Percentiles rank a stretch among this genome's conserved stretches.
Evolutionary conservation across 2,797 vertebrate genomes (phyloP).

Genomic region (Diplodus puntazzo): DNA sequence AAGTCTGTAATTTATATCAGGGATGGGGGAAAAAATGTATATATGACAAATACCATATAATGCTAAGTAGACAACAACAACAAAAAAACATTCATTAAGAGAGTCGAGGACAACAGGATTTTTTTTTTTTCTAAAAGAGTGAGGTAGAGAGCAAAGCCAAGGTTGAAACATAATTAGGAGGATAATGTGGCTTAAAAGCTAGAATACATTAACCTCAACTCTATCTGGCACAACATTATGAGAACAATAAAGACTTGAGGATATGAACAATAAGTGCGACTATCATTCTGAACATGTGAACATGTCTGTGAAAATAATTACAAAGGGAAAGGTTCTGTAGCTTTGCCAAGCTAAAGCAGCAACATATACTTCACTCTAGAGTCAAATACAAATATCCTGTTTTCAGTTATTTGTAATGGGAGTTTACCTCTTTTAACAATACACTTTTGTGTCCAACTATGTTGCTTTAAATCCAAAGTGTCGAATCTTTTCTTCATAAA

Average conservation of each 20-base stretch:
- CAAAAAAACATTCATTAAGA: slow-evolving; percentile 78
- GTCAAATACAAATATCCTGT: slow-evolving; percentile 22
- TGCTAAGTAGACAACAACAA: slow-evolving; percentile 76
- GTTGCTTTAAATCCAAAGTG: neutral
- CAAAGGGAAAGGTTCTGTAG: neutral
- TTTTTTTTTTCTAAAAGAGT: slow-evolving; percentile 22
- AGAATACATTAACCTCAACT: slow-evolving; percentile 68
- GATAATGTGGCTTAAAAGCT: slow-evolving; percentile 69
- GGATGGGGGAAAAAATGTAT: slow-evolving; percentile 52
- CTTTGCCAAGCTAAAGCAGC: slow-evolving; percentile 10
- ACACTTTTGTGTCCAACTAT: neutral
- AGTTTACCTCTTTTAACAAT: slow-evolving; percentile 2
- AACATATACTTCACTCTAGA: slow-evolving; percentile 35
- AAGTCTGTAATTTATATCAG: slow-evolving; percentile 78
- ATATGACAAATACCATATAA: slow-evolving; percentile 75
- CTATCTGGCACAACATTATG: slow-evolving; percentile 58
- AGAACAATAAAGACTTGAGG: slow-evolving; percentile 51
- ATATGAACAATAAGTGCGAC: slow-evolving; percentile 45
- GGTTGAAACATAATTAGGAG: slow-evolving; percentile 81
- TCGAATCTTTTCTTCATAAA: slow-evolving; percentile 10
- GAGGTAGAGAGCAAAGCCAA: slow-evolving; percentile 63
- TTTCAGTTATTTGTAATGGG: neutral
- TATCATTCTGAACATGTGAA: slow-evolving; percentile 24
- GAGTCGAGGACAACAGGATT: slow-evolving; percentile 51
- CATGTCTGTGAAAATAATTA: slow-evolving; percentile 30